Conservation (phyloP, 2,797 vertebrate species). For the Semaprochilodus insignis region DNA sequence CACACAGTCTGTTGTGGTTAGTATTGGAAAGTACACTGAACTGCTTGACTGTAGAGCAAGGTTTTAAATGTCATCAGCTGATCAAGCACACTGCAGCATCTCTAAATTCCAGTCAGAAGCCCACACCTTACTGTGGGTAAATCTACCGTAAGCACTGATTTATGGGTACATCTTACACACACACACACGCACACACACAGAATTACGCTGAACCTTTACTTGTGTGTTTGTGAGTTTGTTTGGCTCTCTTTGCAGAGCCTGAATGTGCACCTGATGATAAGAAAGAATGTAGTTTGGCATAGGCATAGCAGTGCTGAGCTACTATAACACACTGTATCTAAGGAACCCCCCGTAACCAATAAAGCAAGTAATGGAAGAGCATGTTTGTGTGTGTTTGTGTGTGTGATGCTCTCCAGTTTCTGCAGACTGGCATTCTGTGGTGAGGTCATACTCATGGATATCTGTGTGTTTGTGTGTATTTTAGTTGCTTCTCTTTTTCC, state of each 20-base stretch:
- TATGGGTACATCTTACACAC: background rate
- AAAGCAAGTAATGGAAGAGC: background rate
- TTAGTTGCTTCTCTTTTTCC: slow-evolving; percentile 14
- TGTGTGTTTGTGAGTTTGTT: background rate
- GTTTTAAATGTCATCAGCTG: slow-evolving; percentile 40
- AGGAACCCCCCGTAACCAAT: background rate
- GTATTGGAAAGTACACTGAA: slow-evolving; percentile 43
- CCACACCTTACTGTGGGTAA: slow-evolving; percentile 33
- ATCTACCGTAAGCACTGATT: background rate
- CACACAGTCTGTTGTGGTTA: slow-evolving; percentile 20
- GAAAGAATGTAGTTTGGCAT: background rate
- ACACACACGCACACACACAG: no score
- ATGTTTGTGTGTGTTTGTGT: background rate
- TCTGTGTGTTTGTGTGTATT: slow-evolving; percentile 4
- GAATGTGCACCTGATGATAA: background rate
- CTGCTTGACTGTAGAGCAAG: background rate
- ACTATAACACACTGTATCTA: background rate
- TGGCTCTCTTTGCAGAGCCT: background rate
- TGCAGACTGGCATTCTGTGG: background rate
- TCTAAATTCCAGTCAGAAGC: slow-evolving; percentile 33
- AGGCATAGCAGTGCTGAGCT: background rate
- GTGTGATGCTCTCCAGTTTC: background rate
- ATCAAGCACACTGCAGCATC: background rate
- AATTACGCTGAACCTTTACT: background rate
- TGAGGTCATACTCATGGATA: background rate